Evolutionary conservation across 2,888 invertebrate genomes (phyloP), one percentile per base, ranked within the genome.

Genomic region (Pardosa pseudoannulata): DNA sequence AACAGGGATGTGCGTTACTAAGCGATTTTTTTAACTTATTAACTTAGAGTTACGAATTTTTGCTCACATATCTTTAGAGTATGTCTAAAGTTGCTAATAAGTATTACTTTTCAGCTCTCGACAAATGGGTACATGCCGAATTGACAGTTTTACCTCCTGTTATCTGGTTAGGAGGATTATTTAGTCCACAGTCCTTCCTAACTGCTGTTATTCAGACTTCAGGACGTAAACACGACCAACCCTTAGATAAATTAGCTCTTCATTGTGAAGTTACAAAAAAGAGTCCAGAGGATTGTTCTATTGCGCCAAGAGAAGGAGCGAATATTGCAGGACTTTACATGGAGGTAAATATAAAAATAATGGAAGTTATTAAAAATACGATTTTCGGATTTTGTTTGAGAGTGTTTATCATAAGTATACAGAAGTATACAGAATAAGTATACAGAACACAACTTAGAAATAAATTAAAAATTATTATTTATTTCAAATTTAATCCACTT

Each of bases 161-260:
- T 62, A 97, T 98, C 19, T 98, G 98, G 98, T 93, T 98, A 88
- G 97, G 96, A 16, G 98, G 98, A n/a, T 97, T 98, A 92, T 98
- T 98, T 93, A 98, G 98, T 92, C 98, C 98, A 0, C 98, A 98
- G 92, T 97, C 97, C 50, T 94, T 98, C 90, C 92, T 98, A 82
- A 98, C 98, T 0, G 98, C 98, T 70, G 98, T 98, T 90, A 98
- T 98, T 98, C 98, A 98, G 92, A 97, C 97, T 90, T 98, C 98
- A 36, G 98, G 98, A 0, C 93, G 98, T 36, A 95, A 96, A 91
- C 96, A 97, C 91, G 98, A 98, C 91, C 93, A 98, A 90, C 98
- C 98, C 0, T 93, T 98, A 65, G 98, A 98, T 92, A 97, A 98
- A 92, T 98, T 98, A 98, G 97, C 97, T 91, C 93, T 98, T 23